These are phyloP conservation scores for Craseonycteris thonglongyai DNA, from an alignment of 2,113 vertebrate species.

Conservation along the genomic window DNA sequence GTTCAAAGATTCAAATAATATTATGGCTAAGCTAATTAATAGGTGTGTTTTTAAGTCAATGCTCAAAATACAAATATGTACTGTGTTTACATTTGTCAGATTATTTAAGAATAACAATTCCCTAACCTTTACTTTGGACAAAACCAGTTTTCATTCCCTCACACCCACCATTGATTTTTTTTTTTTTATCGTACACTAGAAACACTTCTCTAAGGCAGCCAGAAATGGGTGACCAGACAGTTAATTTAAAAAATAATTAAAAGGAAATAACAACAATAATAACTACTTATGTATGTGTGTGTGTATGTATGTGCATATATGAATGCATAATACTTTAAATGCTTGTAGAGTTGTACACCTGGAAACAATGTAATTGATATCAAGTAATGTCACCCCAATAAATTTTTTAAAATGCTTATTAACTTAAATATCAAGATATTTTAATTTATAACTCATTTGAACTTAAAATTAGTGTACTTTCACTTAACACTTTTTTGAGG, in stretches of 20 bases:
- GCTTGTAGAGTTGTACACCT: too few relatives aligned
- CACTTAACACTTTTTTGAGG: background rate
- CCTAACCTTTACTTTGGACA: background rate
- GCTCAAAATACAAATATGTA: background rate
- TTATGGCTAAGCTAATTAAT: background rate
- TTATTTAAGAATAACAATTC: background rate
- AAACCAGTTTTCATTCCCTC: background rate
- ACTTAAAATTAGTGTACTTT: background rate
- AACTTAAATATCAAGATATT: background rate
- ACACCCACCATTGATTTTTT: background rate
- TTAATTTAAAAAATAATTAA: background rate
- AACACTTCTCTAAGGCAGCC: background rate
- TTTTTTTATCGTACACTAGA: background rate
- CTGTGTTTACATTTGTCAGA: background rate
- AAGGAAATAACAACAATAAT: background rate
- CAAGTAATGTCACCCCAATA: too few relatives aligned
- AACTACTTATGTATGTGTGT: background rate
- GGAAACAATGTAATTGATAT: too few relatives aligned
- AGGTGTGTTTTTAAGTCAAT: background rate
- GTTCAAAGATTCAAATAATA: background rate
- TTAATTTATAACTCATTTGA: background rate
- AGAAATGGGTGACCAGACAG: background rate
- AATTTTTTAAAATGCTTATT: too few relatives aligned
- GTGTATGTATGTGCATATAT: background rate
- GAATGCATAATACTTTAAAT: background rate